phyloP scores from a whole-genome alignment of 2,888 invertebrate genomes.

The Apoda limacodes region DNA sequence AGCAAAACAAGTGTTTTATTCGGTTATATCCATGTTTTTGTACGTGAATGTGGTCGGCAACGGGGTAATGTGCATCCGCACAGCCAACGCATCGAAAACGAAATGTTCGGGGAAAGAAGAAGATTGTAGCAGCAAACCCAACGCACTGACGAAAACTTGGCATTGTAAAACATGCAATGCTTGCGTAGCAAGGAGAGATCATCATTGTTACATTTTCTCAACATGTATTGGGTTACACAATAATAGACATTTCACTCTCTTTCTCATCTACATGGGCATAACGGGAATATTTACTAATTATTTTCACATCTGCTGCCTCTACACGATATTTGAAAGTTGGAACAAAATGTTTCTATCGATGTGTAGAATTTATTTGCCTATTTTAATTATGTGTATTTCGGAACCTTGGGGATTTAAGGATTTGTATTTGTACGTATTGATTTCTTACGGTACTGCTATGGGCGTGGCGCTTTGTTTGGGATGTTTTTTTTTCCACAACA shows the following conservation, averaged over 20 bases:
- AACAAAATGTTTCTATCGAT: slow-evolving; percentile 25
- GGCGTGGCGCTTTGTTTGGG: slow-evolving; percentile 30
- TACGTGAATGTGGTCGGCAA: slow-evolving; percentile 44
- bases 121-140: slow-evolving; percentile 71
- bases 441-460: slow-evolving; percentile 29
- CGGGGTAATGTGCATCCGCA: slow-evolving; percentile 33
- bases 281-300: slow-evolving; percentile 74
- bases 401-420: slow-evolving; percentile 29
- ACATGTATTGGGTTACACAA: slow-evolving; percentile 87
- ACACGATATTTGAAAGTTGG: slow-evolving; percentile 32
- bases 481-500: slow-evolving; percentile 49
- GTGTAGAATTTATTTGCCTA: slow-evolving; percentile 31
- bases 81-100: slow-evolving; percentile 28
- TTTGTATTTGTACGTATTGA: slow-evolving; percentile 29
- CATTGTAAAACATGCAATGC: slow-evolving; percentile 85
- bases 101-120: slow-evolving; percentile 3
- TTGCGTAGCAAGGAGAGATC: slow-evolving; percentile 86
- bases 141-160: slow-evolving; percentile 81
- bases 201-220: slow-evolving; percentile 86
- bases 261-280: slow-evolving; percentile 75
- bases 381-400: slow-evolving; percentile 24
- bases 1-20: too few species aligned
- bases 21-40: slow-evolving; percentile 29
- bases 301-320: slow-evolving; percentile 75
- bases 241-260: slow-evolving; percentile 82